Evolutionary conservation across 2,888 invertebrate species (phyloP).

Genomic region (Allacma fusca): DNA sequence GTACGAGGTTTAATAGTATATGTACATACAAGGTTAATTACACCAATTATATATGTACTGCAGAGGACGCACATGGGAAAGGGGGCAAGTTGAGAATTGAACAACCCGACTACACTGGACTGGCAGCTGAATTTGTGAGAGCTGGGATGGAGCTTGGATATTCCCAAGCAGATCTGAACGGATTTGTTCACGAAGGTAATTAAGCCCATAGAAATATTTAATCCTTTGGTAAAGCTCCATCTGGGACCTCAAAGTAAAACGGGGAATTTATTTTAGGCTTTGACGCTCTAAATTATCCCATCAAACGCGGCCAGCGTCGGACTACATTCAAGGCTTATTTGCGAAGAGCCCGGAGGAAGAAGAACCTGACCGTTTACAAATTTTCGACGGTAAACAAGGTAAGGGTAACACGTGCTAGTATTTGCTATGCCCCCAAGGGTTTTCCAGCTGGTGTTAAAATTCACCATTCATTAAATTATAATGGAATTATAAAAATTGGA

Average conservation of each 20-base stretch:
- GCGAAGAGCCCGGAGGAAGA: background rate
- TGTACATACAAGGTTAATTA: too few species aligned
- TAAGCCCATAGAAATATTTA: background rate
- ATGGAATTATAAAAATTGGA: too few species aligned
- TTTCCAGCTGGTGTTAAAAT: too few species aligned
- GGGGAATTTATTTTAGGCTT: background rate
- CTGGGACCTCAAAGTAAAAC: background rate
- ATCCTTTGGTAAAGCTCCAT: too few species aligned
- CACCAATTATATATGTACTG: background rate
- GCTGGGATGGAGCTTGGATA: background rate
- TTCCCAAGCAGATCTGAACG: constrained; percentile 7
- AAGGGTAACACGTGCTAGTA: too few species aligned
- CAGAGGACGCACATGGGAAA: background rate
- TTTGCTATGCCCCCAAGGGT: too few species aligned
- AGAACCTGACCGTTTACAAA: constrained; percentile 3
- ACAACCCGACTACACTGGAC: background rate
- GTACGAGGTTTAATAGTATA: too few species aligned
- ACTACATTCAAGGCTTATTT: background rate
- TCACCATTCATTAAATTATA: too few species aligned
- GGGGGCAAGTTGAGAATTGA: background rate
- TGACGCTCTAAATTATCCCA: background rate
- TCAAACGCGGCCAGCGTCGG: constrained; percentile 16
- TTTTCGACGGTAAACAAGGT: constrained; percentile 2
- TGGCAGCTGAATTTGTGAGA: background rate
- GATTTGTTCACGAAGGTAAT: background rate